Percentiles rank a stretch among this genome's conserved stretches.
Evolutionary conservation across 2,797 vertebrate genomes (phyloP).

Genomic region (Simalia tracyae): DNA sequence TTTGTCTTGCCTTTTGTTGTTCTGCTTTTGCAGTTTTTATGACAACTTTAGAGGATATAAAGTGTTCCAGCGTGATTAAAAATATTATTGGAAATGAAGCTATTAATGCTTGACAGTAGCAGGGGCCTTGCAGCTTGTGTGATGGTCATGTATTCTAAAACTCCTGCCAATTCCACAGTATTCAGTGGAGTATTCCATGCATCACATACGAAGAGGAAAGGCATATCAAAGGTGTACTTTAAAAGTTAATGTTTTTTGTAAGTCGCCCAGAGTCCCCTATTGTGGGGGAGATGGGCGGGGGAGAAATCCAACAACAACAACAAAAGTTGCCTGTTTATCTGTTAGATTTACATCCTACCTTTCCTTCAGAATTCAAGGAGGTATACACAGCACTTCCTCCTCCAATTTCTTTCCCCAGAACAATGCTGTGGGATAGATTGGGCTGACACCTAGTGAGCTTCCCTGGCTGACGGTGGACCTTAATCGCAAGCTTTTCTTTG

Average conservation of each 20-base stretch:
- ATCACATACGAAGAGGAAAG: not conserved
- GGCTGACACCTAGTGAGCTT: not conserved
- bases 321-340: not conserved
- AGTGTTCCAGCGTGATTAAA: constrained; percentile 37
- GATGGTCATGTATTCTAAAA: not conserved
- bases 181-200: not conserved
- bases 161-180: not conserved
- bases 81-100: not conserved
- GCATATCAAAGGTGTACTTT: not conserved
- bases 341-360: not conserved
- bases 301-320: too few relatives aligned
- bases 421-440: not conserved
- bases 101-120: not conserved
- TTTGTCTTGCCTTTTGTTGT: constrained; percentile 1
- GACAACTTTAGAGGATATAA: constrained; percentile 16
- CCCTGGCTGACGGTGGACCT: not conserved
- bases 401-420: not conserved
- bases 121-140: not conserved
- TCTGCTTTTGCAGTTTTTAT: constrained; percentile 23
- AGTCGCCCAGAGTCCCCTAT: too few relatives aligned
- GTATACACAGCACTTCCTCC: not conserved
- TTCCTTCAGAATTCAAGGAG: not conserved
- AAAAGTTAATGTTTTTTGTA: not conserved
- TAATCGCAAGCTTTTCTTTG: not conserved
- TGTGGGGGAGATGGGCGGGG: too few relatives aligned